phyloP scores from a whole-genome alignment of 2,113 vertebrate genomes.

The Actenoides hombroni region DNA sequence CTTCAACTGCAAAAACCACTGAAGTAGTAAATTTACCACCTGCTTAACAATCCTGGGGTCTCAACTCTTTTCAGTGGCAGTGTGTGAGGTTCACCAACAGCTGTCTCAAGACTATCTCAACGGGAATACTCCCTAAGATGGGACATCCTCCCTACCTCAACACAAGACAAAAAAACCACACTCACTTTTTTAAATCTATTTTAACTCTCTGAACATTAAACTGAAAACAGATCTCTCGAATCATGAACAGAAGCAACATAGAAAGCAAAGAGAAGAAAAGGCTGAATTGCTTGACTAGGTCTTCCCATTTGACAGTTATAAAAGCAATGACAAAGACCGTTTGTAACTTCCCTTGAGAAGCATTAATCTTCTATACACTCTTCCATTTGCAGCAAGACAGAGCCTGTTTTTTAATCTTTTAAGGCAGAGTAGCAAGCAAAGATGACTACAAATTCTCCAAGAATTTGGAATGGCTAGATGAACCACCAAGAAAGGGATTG shows the following conservation, averaged over 20 bases:
- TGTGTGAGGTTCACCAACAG: background rate
- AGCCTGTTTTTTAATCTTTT: background rate
- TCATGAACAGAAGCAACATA: background rate
- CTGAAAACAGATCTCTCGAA: background rate
- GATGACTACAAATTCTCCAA: background rate
- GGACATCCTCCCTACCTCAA: background rate
- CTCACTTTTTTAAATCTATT: background rate
- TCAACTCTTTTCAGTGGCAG: background rate
- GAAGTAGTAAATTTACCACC: background rate
- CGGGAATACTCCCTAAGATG: accelerated
- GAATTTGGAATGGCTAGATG: background rate
- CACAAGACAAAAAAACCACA: background rate
- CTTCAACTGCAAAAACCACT: background rate
- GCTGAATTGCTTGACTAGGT: background rate
- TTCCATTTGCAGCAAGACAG: background rate
- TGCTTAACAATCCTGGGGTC: background rate
- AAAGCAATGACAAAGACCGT: background rate
- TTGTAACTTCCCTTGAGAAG: background rate
- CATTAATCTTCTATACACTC: background rate
- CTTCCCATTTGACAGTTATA: background rate
- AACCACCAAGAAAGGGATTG: background rate
- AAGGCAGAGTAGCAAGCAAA: background rate
- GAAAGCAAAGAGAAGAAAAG: background rate
- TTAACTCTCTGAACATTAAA: background rate
- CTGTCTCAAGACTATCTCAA: background rate